These are phyloP conservation scores for Thaumetopoea pityocampa DNA, from an alignment of 1,140 invertebrate genomes.

Conservation along the genomic window DNA sequence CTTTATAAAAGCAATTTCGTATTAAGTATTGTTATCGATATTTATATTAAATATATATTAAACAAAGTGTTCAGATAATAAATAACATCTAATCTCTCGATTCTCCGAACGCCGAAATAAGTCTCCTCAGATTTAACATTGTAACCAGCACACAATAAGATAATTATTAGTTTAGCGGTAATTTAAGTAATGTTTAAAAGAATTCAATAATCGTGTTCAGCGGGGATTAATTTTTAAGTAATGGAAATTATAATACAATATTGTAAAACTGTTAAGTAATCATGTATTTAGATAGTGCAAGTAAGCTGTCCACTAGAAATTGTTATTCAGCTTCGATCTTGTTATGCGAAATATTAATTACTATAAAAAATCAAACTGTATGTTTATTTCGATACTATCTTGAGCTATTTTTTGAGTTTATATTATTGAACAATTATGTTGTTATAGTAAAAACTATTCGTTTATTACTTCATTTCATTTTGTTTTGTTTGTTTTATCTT, in stretches of 20 bases:
- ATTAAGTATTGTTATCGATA: slow-evolving; percentile 60
- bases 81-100: slow-evolving; percentile 53
- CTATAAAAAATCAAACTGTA: slow-evolving; percentile 53
- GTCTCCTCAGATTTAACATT: slow-evolving; percentile 43
- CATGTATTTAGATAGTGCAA: slow-evolving; percentile 68
- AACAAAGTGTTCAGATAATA: slow-evolving; percentile 72
- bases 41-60: slow-evolving; percentile 60
- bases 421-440: slow-evolving; percentile 61
- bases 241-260: slow-evolving; percentile 52
- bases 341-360: slow-evolving; percentile 64
- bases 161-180: slow-evolving; percentile 70
- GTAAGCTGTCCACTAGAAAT: slow-evolving; percentile 68
- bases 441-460: slow-evolving; percentile 46
- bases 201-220: slow-evolving; percentile 68
- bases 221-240: slow-evolving; percentile 70
- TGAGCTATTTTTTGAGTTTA: slow-evolving; percentile 64
- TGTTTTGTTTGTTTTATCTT: slow-evolving; percentile 55
- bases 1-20: slow-evolving; percentile 60
- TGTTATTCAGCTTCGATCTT: slow-evolving; percentile 67
- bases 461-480: slow-evolving; percentile 44
- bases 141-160: slow-evolving; percentile 69
- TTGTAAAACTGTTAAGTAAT: slow-evolving; percentile 72
- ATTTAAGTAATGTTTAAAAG: slow-evolving; percentile 67
- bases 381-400: slow-evolving; percentile 59
- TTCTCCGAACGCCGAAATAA: slow-evolving; percentile 42